Evolutionary conservation across 2,797 vertebrate genomes (phyloP).

Genomic region (Pagetopsis macropterus): DNA sequence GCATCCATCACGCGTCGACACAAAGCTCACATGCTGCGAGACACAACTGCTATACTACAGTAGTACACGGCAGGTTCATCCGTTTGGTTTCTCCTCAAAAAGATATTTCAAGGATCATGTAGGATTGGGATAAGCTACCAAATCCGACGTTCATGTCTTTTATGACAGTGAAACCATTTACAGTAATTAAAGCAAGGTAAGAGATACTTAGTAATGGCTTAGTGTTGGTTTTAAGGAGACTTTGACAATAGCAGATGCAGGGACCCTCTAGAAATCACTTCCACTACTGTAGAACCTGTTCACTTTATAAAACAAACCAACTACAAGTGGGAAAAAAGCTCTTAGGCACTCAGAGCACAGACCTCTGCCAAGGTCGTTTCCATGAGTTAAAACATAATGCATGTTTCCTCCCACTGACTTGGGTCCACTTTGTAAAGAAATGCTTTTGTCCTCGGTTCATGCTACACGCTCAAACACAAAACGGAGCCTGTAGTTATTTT

Average conservation of each 20-base stretch:
- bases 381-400: too few species aligned
- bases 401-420: too few species aligned
- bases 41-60: conserved; percentile 1
- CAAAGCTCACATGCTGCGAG: background rate
- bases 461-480: too few species aligned
- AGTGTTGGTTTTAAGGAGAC: background rate
- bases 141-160: background rate
- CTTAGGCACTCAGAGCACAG: background rate
- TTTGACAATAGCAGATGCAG: background rate
- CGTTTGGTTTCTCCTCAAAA: background rate
- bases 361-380: too few species aligned
- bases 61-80: background rate
- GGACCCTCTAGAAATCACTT: background rate
- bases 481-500: too few species aligned
- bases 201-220: background rate
- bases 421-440: too few species aligned
- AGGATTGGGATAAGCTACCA: background rate
- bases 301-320: background rate
- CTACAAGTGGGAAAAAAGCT: background rate
- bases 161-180: background rate
- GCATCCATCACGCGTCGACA: conserved; percentile 37
- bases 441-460: too few species aligned
- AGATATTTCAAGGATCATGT: background rate
- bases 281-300: background rate
- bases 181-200: too few species aligned